Evolutionary conservation across 2,888 invertebrate genomes (phyloP).

Genomic region (Hyles lineata): DNA sequence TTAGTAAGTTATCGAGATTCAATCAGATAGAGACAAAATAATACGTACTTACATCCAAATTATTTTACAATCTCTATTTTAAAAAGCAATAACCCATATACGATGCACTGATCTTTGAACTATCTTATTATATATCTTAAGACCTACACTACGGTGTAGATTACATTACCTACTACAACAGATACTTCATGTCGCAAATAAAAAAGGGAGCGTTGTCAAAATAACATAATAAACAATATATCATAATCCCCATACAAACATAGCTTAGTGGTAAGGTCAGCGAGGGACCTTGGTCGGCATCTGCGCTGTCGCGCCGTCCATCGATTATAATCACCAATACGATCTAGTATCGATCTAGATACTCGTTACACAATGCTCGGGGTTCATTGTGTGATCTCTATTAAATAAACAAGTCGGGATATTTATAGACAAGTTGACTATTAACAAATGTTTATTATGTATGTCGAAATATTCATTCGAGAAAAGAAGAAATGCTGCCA

Average conservation of each 20-base stretch:
- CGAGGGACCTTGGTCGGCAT: conserved; percentile 44
- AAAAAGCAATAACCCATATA: no score
- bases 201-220: not conserved
- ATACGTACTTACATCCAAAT: no score
- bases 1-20: no score
- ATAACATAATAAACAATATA: not conserved
- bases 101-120: no score
- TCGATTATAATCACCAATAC: conserved; percentile 46
- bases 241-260: not conserved
- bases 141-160: no score
- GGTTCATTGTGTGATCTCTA: conserved; percentile 31
- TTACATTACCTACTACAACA: no score
- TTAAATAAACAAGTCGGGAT: conserved; percentile 2
- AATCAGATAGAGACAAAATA: no score
- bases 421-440: conserved; percentile 15
- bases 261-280: conserved; percentile 6
- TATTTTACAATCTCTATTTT: no score
- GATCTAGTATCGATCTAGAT: conserved; percentile 47
- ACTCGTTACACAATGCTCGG: conserved; percentile 40
- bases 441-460: not conserved
- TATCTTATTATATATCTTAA: no score
- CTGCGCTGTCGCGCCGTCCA: conserved; percentile 40
- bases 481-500: no score
- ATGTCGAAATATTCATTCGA: not conserved
- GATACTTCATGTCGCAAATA: no score